Evolutionary conservation across 2,797 vertebrate species (phyloP), one percentile per base, ranked within the genome.

Genomic region (Heterohyrax brucei): DNA sequence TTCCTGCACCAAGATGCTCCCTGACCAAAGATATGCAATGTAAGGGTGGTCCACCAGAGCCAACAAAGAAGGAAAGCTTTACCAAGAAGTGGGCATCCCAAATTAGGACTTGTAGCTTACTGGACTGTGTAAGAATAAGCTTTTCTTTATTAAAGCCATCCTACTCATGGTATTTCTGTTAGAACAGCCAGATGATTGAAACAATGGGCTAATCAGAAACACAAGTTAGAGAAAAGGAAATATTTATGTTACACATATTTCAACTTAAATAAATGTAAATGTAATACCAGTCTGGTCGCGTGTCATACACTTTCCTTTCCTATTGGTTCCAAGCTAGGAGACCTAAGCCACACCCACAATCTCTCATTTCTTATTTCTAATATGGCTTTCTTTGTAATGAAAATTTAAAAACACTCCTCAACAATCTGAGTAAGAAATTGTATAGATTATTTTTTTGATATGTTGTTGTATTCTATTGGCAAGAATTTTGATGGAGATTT

Each of bases 141-240:
- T 39, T 39, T 39, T 39, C 39, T 39, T 39, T 39, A 39, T 39
- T 39, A 39, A 39, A 39, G 39, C 39, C 39, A 39, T 39, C 39
- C 39, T 39, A 39, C 39, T 39, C 39, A 39, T 39, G 39, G 39
- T 39, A 39, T 39, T 39, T 39, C 39, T 39, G 39, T 39, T 39
- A 39, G 39, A 39, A 39, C 39, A 39, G 39, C 39, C 39, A 39
- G 39, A 39, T 39, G 39, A 80, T 26, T 33, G 7, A 59, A 87
- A 39, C 86, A 93, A 82, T 13, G 4, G 6, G 33, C 30, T 86
- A 86, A 86, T 92, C 30, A 79, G 59, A 94, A 93, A 94, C 62
- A 19, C 75, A 39, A 46, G 10, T 53, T 50, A 48, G 22, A 59
- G 19, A 80, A 59, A 77, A 87, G n/a, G 46, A 81, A 75, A 86